Evolutionary conservation across 2,113 vertebrate genomes (phyloP).

Genomic region (Nannospalax galili): DNA sequence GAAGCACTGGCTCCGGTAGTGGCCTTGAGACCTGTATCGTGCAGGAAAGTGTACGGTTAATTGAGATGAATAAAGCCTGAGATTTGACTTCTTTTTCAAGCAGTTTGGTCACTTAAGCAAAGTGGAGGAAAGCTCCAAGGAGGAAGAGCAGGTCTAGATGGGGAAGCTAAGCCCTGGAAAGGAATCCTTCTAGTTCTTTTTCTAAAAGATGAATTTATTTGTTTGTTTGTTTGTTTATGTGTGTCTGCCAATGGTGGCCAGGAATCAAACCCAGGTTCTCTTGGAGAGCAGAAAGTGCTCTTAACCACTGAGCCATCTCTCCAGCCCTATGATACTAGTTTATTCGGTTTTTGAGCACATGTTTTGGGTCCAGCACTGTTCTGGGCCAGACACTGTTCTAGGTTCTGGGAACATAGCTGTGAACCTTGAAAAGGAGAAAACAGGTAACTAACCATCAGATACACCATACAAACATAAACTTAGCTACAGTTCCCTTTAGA

Average conservation of each 20-base stretch:
- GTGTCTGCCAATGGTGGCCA: not conserved
- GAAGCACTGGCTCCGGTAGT: not conserved
- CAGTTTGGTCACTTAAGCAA: not conserved
- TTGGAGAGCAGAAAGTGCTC: not conserved
- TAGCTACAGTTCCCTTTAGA: not conserved
- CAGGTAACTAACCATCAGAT: not conserved
- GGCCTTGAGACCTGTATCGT: not conserved
- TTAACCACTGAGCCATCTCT: not conserved
- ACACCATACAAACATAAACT: not conserved
- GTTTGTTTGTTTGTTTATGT: not conserved
- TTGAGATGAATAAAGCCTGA: conserved; percentile 23
- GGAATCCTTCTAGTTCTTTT: not conserved
- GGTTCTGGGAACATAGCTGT: not conserved
- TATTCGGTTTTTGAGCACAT: conserved; percentile 29
- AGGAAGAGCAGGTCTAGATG: not conserved
- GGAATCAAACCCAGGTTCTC: not conserved
- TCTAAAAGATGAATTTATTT: not conserved
- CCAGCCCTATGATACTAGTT: not conserved
- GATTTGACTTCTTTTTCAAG: conserved; percentile 30
- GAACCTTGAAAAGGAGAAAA: conserved; percentile 10
- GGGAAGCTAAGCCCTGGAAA: conserved; percentile 1
- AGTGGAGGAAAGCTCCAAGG: not conserved
- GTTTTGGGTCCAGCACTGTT: too few species aligned
- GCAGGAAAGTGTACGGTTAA: conserved; percentile 27
- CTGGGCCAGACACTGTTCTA: not conserved